phyloP scores from a whole-genome alignment of 2,888 invertebrate genomes.

The Fragum fragum region DNA sequence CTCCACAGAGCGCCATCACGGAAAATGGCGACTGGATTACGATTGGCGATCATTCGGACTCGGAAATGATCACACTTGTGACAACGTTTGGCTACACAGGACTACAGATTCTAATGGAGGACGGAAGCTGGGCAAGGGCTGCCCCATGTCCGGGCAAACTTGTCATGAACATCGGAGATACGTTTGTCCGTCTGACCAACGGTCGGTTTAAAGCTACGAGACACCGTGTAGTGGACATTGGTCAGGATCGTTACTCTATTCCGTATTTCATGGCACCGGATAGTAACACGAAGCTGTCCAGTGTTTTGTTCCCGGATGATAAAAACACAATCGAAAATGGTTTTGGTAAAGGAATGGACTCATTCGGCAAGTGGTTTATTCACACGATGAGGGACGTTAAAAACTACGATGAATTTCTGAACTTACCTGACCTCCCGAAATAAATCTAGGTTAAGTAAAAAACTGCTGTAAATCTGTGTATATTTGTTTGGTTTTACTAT shows the following conservation, averaged over 20 bases:
- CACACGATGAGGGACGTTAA: constrained; percentile 21
- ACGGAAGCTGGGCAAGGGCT: constrained; percentile 5
- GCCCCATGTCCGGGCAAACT: constrained; percentile 19
- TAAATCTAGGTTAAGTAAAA: neutral
- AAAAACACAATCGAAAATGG: neutral
- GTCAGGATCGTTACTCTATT: constrained; percentile 4
- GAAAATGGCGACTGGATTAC: constrained; percentile 14
- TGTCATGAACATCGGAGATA: constrained; percentile 25
- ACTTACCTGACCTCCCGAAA: constrained; percentile 18
- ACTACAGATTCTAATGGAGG: constrained; percentile 15
- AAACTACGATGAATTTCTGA: constrained; percentile 24
- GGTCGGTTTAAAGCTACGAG: constrained; percentile 20
- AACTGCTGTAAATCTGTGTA: no score
- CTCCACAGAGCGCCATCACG: constrained; percentile 17
- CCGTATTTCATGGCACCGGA: constrained; percentile 27
- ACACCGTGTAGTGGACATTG: constrained; percentile 23
- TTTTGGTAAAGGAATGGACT: constrained; percentile 9
- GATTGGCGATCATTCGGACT: constrained; percentile 19
- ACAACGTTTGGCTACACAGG: constrained; percentile 20
- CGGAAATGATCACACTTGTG: constrained; percentile 22
- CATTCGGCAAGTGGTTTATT: constrained; percentile 22
- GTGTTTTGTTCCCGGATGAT: neutral
- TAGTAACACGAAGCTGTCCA: constrained; percentile 10
- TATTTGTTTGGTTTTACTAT: no score
- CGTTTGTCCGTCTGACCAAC: constrained; percentile 10